Evolutionary conservation across 2,797 vertebrate genomes (phyloP).

Genomic region (Miichthys miiuy): DNA sequence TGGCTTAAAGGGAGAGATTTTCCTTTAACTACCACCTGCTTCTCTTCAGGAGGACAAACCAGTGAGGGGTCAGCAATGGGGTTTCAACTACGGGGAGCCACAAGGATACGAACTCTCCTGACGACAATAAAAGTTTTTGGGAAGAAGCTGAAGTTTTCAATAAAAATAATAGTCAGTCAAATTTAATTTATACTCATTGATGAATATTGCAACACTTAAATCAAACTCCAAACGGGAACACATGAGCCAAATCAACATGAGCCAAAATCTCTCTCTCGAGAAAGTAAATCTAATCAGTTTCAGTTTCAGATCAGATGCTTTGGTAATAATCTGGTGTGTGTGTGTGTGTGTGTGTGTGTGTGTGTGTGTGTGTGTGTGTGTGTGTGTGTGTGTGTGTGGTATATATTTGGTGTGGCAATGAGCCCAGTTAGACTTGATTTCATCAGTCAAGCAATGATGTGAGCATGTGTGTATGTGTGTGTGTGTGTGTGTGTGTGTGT

Average conservation of each 20-base stretch:
- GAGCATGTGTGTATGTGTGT: slow-evolving; percentile 14
- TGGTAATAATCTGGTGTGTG: slow-evolving; percentile 18
- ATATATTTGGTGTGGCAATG: neutral
- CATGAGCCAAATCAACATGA: neutral
- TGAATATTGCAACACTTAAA: slow-evolving; percentile 37
- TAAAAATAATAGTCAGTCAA: neutral
- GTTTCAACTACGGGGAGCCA: slow-evolving; percentile 37
- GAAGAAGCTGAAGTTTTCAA: slow-evolving; percentile 2
- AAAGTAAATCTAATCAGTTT: slow-evolving; percentile 44
- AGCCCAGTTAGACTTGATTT: slow-evolving; percentile 10
- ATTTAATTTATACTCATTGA: slow-evolving; percentile 23
- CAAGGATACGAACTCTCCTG: slow-evolving; percentile 2
- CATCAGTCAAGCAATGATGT: slow-evolving; percentile 7
- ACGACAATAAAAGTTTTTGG: slow-evolving; percentile 9
- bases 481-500: slow-evolving; percentile 23
- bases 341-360: too few species aligned
- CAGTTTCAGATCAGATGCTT: slow-evolving; percentile 45
- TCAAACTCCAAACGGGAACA: slow-evolving; percentile 21
- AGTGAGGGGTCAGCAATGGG: slow-evolving; percentile 25
- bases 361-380: too few species aligned
- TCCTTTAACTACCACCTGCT: slow-evolving; percentile 34
- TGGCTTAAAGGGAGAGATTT: slow-evolving; percentile 48
- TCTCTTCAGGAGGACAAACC: slow-evolving; percentile 40
- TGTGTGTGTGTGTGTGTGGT: slow-evolving; percentile 5
- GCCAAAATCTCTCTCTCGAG: neutral